These are phyloP conservation scores for Typhlomys cinereus DNA, from an alignment of 2,113 vertebrate species.

Conservation along the genomic window DNA sequence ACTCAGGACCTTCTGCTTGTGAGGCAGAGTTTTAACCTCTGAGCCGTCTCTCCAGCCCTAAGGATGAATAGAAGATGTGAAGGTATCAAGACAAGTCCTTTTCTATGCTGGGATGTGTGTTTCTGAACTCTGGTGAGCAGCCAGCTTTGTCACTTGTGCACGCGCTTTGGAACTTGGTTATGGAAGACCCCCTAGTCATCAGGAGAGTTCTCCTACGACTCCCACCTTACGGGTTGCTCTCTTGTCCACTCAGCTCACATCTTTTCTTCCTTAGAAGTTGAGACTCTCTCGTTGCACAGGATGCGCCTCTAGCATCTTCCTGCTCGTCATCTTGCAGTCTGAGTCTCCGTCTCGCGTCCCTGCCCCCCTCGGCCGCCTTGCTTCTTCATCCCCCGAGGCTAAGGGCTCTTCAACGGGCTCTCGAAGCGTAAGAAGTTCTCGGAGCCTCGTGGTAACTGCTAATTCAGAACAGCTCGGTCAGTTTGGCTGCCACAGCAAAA, in stretches of 20 bases:
- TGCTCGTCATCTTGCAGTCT: neutral
- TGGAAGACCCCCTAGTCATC: neutral
- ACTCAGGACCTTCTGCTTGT: too few relatives aligned
- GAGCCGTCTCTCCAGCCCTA: too few relatives aligned
- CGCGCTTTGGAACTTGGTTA: neutral
- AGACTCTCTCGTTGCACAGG: neutral
- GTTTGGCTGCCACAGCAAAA: fast-evolving
- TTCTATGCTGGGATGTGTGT: neutral
- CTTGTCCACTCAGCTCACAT: neutral
- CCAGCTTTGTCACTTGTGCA: neutral
- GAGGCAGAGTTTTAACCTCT: too few relatives aligned
- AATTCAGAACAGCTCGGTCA: neutral
- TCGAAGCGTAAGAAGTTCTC: neutral
- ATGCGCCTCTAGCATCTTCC: neutral
- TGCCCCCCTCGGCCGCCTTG: neutral
- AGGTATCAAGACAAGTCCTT: neutral
- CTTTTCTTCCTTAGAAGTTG: neutral
- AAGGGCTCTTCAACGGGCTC: neutral
- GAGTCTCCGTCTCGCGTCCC: neutral
- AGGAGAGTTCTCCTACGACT: neutral
- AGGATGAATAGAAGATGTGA: too few relatives aligned
- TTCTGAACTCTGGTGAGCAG: neutral
- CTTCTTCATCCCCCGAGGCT: neutral
- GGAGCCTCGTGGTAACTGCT: too few relatives aligned
- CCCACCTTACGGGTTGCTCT: neutral